A percentile compares a stretch with the other conserved stretches of the same genome.
Conservation (phyloP, 2,888 invertebrate species). For the Micropterix aruncella region DNA sequence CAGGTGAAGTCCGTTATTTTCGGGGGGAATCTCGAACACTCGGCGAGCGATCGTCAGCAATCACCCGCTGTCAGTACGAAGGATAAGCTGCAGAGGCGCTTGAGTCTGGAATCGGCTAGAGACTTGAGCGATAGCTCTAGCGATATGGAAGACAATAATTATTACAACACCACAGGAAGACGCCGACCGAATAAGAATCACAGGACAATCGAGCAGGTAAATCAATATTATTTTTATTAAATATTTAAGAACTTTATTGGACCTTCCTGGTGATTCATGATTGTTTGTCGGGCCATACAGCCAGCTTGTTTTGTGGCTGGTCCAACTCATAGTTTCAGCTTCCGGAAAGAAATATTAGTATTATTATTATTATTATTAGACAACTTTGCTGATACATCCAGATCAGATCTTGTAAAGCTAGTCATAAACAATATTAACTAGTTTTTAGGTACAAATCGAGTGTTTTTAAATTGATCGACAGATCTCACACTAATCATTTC, state of each 20-base stretch:
- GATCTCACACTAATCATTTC: too few relatives aligned
- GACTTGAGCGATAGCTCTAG: constrained; percentile 60
- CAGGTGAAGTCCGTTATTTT: constrained; percentile 24
- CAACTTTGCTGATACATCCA: not conserved
- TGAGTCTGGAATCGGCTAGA: constrained; percentile 57
- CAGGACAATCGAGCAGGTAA: constrained; percentile 49
- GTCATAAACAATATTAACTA: too few relatives aligned
- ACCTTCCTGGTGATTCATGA: too few relatives aligned
- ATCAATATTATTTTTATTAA: too few relatives aligned
- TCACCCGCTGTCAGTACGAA: constrained; percentile 14
- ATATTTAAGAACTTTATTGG: too few relatives aligned
- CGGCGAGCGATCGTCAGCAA: constrained; percentile 18
- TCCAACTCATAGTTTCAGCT: too few relatives aligned
- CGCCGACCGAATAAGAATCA: constrained; percentile 39
- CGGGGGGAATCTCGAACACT: constrained; percentile 17
- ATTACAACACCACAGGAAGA: constrained; percentile 39
- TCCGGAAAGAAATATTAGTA: too few relatives aligned
- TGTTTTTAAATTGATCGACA: too few relatives aligned
- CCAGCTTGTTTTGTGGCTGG: too few relatives aligned
- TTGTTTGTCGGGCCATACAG: too few relatives aligned
- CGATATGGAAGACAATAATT: constrained; percentile 41
- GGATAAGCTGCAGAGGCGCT: constrained; percentile 42
- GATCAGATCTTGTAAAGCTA: too few relatives aligned
- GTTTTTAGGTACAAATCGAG: too few relatives aligned
- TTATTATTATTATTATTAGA: not conserved